Evolutionary conservation across 2,797 vertebrate species (phyloP), one percentile per base, ranked within the genome.

Genomic region (Leucoraja ocellata): DNA sequence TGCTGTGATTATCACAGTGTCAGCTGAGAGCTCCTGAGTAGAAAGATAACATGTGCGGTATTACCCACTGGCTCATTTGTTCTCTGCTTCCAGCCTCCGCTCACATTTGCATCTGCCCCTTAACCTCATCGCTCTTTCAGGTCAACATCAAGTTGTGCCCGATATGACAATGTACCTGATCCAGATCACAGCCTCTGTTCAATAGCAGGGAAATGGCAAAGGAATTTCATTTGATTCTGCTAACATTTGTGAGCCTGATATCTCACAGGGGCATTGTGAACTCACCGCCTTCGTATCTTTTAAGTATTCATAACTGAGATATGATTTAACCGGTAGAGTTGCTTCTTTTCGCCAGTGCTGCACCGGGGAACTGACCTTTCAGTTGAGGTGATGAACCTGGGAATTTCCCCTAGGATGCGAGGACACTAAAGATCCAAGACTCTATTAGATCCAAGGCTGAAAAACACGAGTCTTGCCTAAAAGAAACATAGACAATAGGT

Each of bases 11-110:
- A 91, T 91, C 90, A 39, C 90, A 73, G 68, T 74, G 39, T 74
- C 90, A 54, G 90, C 23, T 54, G 11, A 46, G 90, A 54, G 68
- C 90, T 74, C 68, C 90, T 91, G 90, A 91, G 68, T 3, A 28
- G 90, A 46, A 54, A 28, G 23, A 74, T 74, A 23, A 54, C 68
- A 91, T 65, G 58, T 5, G 36, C 10, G 39, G 90, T 39, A 39
- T 91, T 92, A 74, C 23, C 54, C 39, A 46, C 39, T 74, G 71
- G 25, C 71, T 74, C 84, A 36, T 65, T 88, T 13, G 61, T 63
- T 36, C 61, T 65, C 84, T 16, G n/a, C n/a, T 39, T 32, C 36
- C 88, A 36, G 4, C 68, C 58, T 86, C 54, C n/a, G n/a, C 32
- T 88, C 36, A 68, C 61, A 88, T 16, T 54, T 76, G 23, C 39